Evolutionary conservation across 1,140 invertebrate species (phyloP).

Genomic region (Habropoda laboriosa): DNA sequence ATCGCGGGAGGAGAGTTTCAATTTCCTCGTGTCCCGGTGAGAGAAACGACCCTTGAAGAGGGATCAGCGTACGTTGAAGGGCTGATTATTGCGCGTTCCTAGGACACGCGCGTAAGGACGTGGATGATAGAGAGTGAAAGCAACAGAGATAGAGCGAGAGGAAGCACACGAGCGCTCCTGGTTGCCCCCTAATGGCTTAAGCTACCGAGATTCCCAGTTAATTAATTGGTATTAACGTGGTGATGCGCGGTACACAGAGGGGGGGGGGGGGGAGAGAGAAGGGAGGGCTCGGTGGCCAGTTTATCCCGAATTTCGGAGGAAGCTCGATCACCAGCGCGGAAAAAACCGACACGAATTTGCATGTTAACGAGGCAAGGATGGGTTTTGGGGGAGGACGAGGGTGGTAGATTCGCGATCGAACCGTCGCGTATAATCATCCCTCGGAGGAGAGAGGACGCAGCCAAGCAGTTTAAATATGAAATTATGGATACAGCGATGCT

Average conservation of each 20-base stretch:
- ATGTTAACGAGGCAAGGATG: constrained; percentile 19
- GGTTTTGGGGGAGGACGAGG: not conserved
- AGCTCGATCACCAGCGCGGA: not conserved
- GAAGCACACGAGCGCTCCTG: not conserved
- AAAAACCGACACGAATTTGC: constrained; percentile 26
- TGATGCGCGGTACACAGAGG: constrained; percentile 10
- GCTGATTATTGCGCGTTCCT: constrained; percentile 62
- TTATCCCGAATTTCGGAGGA: constrained; percentile 32
- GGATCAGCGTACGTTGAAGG: constrained; percentile 58
- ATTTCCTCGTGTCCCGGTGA: constrained; percentile 51
- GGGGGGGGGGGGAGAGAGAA: constrained; percentile 15
- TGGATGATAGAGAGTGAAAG: not conserved
- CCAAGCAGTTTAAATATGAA: constrained; percentile 46
- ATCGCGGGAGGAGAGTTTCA: constrained; percentile 47
- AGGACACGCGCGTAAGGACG: constrained; percentile 56
- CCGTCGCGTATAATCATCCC: constrained; percentile 17
- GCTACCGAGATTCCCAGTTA: constrained; percentile 65
- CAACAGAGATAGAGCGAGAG: not conserved
- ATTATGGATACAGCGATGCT: constrained; percentile 33
- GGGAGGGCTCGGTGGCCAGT: constrained; percentile 24
- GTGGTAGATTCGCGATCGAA: not conserved
- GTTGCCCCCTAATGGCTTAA: constrained; percentile 54
- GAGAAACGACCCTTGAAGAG: constrained; percentile 44
- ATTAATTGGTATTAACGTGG: constrained; percentile 67
- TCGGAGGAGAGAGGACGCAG: constrained; percentile 1